A percentile compares a stretch with the other conserved stretches of the same genome.
Evolutionary conservation across 2,797 vertebrate species (phyloP).

Genomic region (Spatula versicolor): DNA sequence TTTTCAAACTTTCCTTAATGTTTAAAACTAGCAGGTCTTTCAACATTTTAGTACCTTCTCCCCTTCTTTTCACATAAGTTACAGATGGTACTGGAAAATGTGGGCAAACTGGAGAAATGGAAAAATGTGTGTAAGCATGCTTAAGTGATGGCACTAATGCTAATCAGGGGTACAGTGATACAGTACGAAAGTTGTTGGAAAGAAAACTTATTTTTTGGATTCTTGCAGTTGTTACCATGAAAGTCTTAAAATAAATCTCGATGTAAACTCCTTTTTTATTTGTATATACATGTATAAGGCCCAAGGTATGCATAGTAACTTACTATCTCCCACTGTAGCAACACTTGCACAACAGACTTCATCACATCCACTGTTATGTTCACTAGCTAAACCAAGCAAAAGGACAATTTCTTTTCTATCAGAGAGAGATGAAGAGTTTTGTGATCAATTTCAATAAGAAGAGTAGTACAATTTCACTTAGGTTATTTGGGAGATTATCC

Average conservation of each 20-base stretch:
- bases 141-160: background rate
- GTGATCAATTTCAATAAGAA: background rate
- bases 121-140: background rate
- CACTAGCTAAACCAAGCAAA: background rate
- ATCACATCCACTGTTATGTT: background rate
- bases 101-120: background rate
- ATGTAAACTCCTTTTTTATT: background rate
- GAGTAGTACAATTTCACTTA: background rate
- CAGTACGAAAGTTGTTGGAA: background rate
- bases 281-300: background rate
- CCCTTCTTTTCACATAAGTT: background rate
- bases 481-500: background rate
- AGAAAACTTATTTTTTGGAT: background rate
- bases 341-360: background rate
- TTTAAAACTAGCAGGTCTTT: background rate
- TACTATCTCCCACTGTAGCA: background rate
- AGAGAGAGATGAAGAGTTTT: background rate
- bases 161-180: background rate
- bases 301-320: background rate
- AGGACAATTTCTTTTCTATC: background rate
- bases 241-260: background rate
- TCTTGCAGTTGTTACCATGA: background rate
- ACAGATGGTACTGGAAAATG: background rate
- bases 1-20: background rate
- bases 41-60: background rate